Percentiles rank a stretch among this genome's conserved stretches.
These are phyloP conservation scores for Danaus melanippus DNA, from an alignment of 1,140 invertebrate species.

Conservation along the genomic window DNA sequence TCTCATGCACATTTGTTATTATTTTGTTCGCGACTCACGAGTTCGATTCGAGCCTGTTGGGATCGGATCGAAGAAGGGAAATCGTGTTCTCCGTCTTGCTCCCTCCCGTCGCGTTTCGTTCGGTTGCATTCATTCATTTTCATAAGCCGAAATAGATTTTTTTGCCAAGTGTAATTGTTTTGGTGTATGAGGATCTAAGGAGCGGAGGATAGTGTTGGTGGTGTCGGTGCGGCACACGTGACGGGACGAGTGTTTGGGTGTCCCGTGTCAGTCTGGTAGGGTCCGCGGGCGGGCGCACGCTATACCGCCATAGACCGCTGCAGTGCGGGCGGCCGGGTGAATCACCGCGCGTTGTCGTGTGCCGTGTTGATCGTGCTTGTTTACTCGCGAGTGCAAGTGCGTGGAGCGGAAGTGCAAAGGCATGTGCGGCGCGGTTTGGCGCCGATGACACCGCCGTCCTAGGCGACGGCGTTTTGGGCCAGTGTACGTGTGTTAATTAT, in stretches of 20 bases:
- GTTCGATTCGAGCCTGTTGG: conserved; percentile 65
- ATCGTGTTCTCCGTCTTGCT: conserved; percentile 51
- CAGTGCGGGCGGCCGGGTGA: conserved; percentile 61
- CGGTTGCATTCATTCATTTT: conserved; percentile 45
- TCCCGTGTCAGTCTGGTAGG: conserved; percentile 42
- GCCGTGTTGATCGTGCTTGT: conserved; percentile 56
- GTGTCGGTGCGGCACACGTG: conserved; percentile 58
- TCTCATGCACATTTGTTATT: conserved; percentile 76
- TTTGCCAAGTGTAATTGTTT: conserved; percentile 48
- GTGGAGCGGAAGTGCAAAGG: conserved; percentile 62
- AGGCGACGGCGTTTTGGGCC: conserved; percentile 57
- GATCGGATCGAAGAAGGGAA: conserved; percentile 58
- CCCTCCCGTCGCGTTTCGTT: conserved; percentile 43
- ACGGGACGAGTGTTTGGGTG: conserved; percentile 60
- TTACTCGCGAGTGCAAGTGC: conserved; percentile 67
- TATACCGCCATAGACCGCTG: conserved; percentile 48
- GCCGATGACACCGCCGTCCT: conserved; percentile 63
- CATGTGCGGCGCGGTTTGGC: conserved; percentile 59
- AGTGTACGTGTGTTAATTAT: conserved; percentile 62
- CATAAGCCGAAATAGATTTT: conserved; percentile 41
- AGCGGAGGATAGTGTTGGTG: conserved; percentile 41
- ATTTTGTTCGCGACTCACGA: conserved; percentile 74
- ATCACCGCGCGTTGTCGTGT: conserved; percentile 46
- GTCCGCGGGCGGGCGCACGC: conserved; percentile 41
- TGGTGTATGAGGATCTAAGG: conserved; percentile 29